These are phyloP conservation scores for Leptodactylus fallax DNA, from an alignment of 2,797 vertebrate species.

Conservation along the genomic window DNA sequence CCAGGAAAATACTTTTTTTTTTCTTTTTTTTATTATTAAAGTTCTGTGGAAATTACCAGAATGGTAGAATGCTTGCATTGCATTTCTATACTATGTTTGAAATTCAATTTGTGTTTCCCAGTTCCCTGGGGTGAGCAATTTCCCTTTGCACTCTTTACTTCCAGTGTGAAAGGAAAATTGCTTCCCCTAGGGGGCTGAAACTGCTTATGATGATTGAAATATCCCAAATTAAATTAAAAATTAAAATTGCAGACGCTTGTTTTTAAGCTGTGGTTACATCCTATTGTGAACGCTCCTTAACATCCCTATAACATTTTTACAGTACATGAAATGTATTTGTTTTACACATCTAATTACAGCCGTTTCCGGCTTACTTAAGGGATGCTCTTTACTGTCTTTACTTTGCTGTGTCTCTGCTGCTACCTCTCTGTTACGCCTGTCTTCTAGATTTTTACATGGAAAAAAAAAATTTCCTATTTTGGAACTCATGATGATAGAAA, in stretches of 20 bases:
- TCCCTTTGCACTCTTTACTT: constrained; percentile 46
- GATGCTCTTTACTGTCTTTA: constrained; percentile 1
- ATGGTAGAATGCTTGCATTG: neutral
- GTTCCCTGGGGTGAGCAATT: constrained; percentile 44
- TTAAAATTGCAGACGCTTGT: constrained; percentile 22
- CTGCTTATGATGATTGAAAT: constrained; percentile 45
- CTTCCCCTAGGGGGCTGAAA: constrained; percentile 32
- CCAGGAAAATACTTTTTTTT: neutral
- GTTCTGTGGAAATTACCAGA: neutral
- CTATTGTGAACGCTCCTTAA: neutral
- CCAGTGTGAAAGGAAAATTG: constrained; percentile 40
- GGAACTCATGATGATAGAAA: too few relatives aligned
- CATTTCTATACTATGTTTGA: constrained; percentile 13
- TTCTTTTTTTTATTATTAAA: too few relatives aligned
- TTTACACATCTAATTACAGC: constrained; percentile 13
- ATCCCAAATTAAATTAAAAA: constrained; percentile 44
- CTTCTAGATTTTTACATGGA: too few relatives aligned
- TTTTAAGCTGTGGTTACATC: constrained; percentile 27
- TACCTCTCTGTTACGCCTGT: neutral
- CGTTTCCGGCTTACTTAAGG: neutral
- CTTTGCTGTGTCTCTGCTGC: neutral
- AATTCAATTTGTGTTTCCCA: constrained; percentile 37
- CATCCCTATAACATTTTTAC: neutral
- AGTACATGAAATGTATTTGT: neutral
- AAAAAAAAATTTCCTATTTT: too few relatives aligned